Base-by-base conservation (phyloP, 2,888 invertebrate species). In the Siphlonurus alternatus region DNA sequence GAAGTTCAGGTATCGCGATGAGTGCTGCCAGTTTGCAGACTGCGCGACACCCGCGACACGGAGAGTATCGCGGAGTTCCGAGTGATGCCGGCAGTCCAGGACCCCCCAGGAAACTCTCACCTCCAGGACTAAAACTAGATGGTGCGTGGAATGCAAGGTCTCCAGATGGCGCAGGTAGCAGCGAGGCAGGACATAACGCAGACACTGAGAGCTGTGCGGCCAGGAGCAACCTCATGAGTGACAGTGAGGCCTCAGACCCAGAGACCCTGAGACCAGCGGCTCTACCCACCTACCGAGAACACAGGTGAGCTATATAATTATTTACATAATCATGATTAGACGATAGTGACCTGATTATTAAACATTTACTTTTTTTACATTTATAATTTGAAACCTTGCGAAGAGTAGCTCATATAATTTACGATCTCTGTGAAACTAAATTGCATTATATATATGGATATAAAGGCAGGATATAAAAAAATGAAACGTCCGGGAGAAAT, bases 1-100 rank as follows among this genome's bases (percentile, higher is more conserved):
- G 59, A 2, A 38, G 25, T 25, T 53, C 65, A 18, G 65, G 63
- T 19, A 54, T 63, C 19, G 63, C 64, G 10, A 61, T 38, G 25
- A 61, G 65, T 22, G 71, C 71, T 23, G 67, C 69, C 22, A 75
- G 76, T 2, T 73, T 76, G 64, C 77, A 79, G 23, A 76, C 76
- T 64, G 76, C 76, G 18, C 71, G 72, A 22, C 74, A 77, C 86
- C 87, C 54, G 25, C 61, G 65, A 25, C 64, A 63, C 23, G 67
- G 66, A 1, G 86, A 87, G 70, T 87, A 87, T 72, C 79, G 85
- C 69, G 85, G 87, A 70, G 84, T 87, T 67, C 56, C 56, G 7
- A 10, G 56, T 20, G 20, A 66, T 69, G 54, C 62, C 1, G 63
- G 64, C 65, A 63, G 63, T n/a, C 60, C 53, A 1, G 24, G 64